Base-by-base conservation (phyloP, 2,113 vertebrate genomes). In the Callospermophilus lateralis region DNA sequence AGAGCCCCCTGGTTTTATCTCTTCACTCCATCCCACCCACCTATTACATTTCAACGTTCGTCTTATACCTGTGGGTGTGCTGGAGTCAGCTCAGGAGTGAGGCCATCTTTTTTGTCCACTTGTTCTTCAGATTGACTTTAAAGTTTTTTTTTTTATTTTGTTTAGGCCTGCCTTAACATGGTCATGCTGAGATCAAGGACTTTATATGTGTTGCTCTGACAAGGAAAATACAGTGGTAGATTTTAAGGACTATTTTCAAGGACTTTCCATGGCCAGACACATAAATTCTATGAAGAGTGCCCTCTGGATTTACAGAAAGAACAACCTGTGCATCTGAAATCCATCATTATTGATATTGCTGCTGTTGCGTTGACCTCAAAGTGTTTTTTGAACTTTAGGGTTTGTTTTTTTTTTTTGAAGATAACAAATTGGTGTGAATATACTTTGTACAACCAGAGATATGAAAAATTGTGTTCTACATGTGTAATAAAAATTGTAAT, bases 261-360 rank as follows among this genome's bases (percentile, higher is more conserved):
- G 11, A 45, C 30, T 65, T 45, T 45, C 20, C 11, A 22, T n/a
- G 19, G 42, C n/a, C 67, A 4, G 79, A 51, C 28, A 92, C 63
- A 79, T 45, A 68, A 74, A 63, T 42, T 97, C 39, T 61, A 34
- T 73, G 61, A 88, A 55, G 6, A 30, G 30, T 84, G 26, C 2
- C 16, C 30, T 95, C 39, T 92, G 63, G 45, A 48, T 53, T 53
- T 83, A 16, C 12, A 74, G 45, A 81, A 89, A 55, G 39, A 73
- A 73, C 51, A 95, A 72, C 34, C n/a, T 30, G 34, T 34, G 17
- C 20, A 89, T 67, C 61, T 86, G 48, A 94, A 94, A 89, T n/a
- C 26, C 63, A 84, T 79, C 34, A 63, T 30, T 89, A 68, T 39
- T 81, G 45, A 89, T 53, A 86, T 42, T 89, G 63, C 10, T 91